These are phyloP conservation scores for Prosapia bicincta DNA, from an alignment of 2,888 invertebrate genomes.

Conservation along the genomic window DNA sequence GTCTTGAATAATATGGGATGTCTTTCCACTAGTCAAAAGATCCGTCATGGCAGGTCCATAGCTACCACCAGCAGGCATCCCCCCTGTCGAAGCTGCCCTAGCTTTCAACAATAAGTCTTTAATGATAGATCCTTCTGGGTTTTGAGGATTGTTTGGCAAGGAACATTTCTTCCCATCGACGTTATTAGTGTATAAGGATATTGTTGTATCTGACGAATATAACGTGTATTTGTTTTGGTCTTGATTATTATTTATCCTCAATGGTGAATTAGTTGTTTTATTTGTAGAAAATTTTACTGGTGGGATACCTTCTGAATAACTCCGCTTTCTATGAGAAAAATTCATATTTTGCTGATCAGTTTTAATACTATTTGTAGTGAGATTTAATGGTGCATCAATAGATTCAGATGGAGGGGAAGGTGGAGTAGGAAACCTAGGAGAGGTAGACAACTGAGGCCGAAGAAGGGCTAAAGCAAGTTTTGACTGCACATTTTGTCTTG, in stretches of 20 bases:
- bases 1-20: background rate
- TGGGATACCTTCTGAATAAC: conserved; percentile 24
- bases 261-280: background rate
- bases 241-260: conserved; percentile 13
- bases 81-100: conserved; percentile 47
- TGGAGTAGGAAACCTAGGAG: conserved; percentile 14
- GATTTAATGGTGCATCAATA: conserved; percentile 51
- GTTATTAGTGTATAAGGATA: background rate
- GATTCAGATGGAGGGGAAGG: conserved; percentile 8
- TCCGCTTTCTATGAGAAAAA: conserved; percentile 19
- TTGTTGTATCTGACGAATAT: conserved; percentile 2
- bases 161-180: conserved; percentile 16
- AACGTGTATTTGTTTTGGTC: conserved; percentile 2
- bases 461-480: conserved; percentile 48
- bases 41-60: background rate
- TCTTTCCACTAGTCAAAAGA: background rate
- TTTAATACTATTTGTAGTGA: conserved; percentile 50
- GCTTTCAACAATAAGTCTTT: conserved; percentile 77
- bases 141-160: conserved; percentile 16
- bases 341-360: background rate
- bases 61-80: conserved; percentile 52
- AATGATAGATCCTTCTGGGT: conserved; percentile 51
- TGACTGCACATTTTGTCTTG: conserved; percentile 40
- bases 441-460: conserved; percentile 42
- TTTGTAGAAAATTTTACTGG: conserved; percentile 9